Conservation (phyloP, 2,888 invertebrate species). For the Nesidiocoris tenuis region DNA sequence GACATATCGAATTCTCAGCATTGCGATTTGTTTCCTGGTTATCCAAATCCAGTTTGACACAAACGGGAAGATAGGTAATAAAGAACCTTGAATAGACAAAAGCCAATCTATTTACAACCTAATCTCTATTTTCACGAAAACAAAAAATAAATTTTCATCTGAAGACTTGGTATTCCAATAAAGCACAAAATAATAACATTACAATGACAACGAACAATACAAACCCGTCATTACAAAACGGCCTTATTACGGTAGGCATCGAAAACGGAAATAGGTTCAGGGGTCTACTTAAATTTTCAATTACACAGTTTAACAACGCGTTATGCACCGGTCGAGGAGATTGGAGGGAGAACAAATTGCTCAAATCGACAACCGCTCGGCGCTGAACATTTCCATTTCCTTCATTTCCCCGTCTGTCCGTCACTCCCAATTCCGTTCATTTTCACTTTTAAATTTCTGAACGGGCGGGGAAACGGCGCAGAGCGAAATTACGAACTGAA, state of each 20-base stretch:
- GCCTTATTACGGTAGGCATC: not conserved
- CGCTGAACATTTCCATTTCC: not conserved
- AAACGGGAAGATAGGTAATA: too few species aligned
- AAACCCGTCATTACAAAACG: too few species aligned
- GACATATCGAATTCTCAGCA: too few species aligned
- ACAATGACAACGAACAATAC: too few species aligned
- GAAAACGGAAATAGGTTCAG: not conserved
- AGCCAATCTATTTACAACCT: too few species aligned
- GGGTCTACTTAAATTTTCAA: not conserved
- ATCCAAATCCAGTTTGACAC: too few species aligned
- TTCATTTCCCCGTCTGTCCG: not conserved
- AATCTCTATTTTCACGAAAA: too few species aligned
- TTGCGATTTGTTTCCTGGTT: too few species aligned
- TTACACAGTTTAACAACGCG: not conserved
- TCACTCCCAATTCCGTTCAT: not conserved
- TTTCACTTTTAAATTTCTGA: not conserved
- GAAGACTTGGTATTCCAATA: too few species aligned
- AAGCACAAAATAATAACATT: too few species aligned
- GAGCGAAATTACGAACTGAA: not conserved
- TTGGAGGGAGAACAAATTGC: not conserved
- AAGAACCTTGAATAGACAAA: too few species aligned
- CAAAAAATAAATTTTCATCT: too few species aligned
- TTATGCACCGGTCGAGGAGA: not conserved
- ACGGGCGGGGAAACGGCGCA: not conserved
- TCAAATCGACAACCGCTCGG: not conserved